Conservation (phyloP, 35 echinoderm and acorn worm genomes). For the Ophioderma brevispina region DNA sequence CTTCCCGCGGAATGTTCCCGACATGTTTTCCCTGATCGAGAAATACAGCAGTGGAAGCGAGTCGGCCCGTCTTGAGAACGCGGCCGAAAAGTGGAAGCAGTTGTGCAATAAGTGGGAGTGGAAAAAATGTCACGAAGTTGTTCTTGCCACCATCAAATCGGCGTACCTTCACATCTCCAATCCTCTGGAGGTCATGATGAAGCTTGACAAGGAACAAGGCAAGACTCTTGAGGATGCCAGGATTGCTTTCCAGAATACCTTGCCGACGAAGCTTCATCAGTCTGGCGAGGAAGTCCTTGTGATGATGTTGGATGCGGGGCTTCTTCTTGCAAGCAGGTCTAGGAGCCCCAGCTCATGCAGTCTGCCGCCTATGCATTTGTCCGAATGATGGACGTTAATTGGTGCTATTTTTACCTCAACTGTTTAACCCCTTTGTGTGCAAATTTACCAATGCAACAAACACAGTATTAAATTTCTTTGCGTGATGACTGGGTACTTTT, state of each 20-base stretch:
- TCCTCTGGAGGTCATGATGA: slow-evolving; percentile 95
- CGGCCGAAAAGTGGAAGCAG: slow-evolving; percentile 84
- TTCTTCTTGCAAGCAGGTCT: neutral
- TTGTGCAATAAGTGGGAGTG: slow-evolving; percentile 77
- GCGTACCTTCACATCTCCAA: slow-evolving; percentile 95
- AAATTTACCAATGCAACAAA: no score
- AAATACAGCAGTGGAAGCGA: slow-evolving; percentile 72
- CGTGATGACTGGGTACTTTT: no score
- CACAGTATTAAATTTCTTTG: no score
- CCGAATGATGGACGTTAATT: neutral
- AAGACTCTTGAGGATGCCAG: slow-evolving; percentile 76
- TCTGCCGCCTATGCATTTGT: neutral
- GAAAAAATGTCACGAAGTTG: slow-evolving; percentile 71
- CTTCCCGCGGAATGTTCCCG: slow-evolving; percentile 85
- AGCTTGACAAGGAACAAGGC: slow-evolving; percentile 68
- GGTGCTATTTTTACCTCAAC: neutral
- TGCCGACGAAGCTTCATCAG: slow-evolving; percentile 68
- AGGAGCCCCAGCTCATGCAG: neutral
- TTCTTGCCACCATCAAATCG: slow-evolving; percentile 67
- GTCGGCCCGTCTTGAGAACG: slow-evolving; percentile 67
- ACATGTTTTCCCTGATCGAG: slow-evolving; percentile 88
- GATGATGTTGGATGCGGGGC: slow-evolving; percentile 69
- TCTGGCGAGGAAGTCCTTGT: slow-evolving; percentile 69
- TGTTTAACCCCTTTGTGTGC: no score
- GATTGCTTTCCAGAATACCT: slow-evolving; percentile 62